Conservation (phyloP, 2,797 vertebrate species). For the Oreochromis mossambicus region DNA sequence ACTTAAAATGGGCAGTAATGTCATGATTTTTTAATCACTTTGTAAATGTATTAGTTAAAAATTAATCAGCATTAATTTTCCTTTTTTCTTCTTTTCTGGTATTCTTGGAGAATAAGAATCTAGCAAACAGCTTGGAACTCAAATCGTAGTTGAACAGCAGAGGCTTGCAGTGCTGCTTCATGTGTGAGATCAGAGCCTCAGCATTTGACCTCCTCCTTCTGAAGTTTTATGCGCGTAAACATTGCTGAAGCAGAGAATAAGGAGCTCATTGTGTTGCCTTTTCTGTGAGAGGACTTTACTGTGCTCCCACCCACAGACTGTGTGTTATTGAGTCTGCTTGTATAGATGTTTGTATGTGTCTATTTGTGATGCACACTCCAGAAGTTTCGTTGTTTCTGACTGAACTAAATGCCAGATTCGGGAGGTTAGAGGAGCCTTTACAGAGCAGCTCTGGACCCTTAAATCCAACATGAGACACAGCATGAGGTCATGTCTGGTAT, state of each 20-base stretch:
- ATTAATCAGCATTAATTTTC: neutral
- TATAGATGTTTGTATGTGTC: neutral
- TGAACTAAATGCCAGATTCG: neutral
- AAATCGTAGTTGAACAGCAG: neutral
- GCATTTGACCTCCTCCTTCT: constrained; percentile 49
- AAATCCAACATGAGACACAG: neutral
- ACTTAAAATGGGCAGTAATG: neutral
- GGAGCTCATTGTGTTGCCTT: constrained; percentile 55
- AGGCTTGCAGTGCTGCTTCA: neutral
- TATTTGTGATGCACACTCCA: neutral
- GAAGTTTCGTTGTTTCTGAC: neutral
- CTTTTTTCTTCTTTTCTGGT: neutral
- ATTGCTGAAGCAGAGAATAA: constrained; percentile 47
- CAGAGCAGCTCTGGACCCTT: neutral
- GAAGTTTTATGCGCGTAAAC: constrained; percentile 63
- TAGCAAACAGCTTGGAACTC: neutral
- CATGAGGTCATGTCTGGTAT: constrained; percentile 50
- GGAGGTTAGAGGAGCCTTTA: neutral
- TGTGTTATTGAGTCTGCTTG: neutral
- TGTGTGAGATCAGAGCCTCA: constrained; percentile 36
- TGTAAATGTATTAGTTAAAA: neutral
- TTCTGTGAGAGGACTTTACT: constrained; percentile 35
- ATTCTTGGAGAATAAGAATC: neutral
- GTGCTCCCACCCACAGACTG: constrained; percentile 9
- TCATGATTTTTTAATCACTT: neutral